Conservation (phyloP, 2,888 invertebrate species). For the Therioaphis trifolii region DNA sequence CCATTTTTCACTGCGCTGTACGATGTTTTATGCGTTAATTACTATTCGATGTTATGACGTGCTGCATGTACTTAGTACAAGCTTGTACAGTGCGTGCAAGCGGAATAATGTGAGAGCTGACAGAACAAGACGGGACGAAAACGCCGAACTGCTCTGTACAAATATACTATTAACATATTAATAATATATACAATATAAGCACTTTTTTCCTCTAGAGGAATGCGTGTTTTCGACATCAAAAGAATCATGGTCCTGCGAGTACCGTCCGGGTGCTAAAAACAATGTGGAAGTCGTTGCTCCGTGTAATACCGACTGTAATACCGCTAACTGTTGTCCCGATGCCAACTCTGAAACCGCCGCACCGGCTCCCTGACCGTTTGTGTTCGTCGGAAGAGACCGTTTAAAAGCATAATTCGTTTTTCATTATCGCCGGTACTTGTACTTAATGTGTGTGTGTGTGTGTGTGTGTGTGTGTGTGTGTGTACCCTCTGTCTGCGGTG, state of each 20-base stretch:
- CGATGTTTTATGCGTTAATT: too few species aligned
- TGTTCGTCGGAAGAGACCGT: neutral
- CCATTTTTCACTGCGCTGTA: too few species aligned
- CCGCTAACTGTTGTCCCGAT: neutral
- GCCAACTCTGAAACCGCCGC: neutral
- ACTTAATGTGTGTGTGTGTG: neutral
- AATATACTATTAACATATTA: too few species aligned
- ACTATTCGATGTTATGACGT: too few species aligned
- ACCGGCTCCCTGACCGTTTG: neutral
- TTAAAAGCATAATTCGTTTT: neutral
- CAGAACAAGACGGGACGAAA: too few species aligned
- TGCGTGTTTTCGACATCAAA: neutral
- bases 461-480: neutral
- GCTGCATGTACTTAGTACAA: too few species aligned
- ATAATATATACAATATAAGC: too few species aligned
- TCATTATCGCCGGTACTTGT: neutral
- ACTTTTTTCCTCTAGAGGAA: too few species aligned
- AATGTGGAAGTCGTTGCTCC: neutral
- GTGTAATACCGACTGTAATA: conserved; percentile 21
- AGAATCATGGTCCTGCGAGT: neutral
- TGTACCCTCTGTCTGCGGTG: neutral
- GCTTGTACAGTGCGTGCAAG: too few species aligned
- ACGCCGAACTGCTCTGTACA: too few species aligned
- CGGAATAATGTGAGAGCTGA: neutral
- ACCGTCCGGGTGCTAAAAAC: conserved; percentile 15